phyloP scores from a whole-genome alignment of 2,888 invertebrate species.

The Hanleya hanleyi region DNA sequence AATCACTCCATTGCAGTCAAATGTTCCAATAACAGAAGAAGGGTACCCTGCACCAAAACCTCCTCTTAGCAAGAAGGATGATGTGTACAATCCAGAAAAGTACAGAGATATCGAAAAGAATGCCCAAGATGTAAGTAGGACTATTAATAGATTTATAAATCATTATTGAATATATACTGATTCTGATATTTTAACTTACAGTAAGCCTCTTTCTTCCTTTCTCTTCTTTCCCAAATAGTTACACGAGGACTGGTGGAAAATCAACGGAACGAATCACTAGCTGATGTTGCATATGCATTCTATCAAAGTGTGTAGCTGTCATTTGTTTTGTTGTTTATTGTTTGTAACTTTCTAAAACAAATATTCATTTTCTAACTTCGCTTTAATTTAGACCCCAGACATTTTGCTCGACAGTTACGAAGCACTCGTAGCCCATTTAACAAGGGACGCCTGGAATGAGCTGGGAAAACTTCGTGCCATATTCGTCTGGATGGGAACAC shows the following conservation, averaged over 20 bases:
- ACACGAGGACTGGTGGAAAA: too few relatives aligned
- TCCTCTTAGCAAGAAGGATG: conserved; percentile 9
- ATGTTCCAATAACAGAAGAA: conserved; percentile 13
- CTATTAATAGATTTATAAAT: not conserved
- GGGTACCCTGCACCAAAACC: conserved; percentile 13
- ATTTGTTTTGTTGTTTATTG: too few relatives aligned
- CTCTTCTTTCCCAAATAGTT: not conserved
- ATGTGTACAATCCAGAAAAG: conserved; percentile 3
- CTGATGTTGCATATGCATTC: too few relatives aligned
- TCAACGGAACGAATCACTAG: too few relatives aligned
- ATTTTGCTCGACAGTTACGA: conserved; percentile 36
- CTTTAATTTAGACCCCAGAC: conserved; percentile 28
- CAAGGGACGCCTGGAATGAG: conserved; percentile 29
- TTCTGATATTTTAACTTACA: too few relatives aligned
- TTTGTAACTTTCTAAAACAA: not conserved
- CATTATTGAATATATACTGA: too few relatives aligned
- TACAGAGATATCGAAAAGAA: conserved; percentile 5
- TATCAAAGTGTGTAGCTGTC: too few relatives aligned
- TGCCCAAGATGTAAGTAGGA: not conserved
- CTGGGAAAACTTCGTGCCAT: conserved; percentile 47
- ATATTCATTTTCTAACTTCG: not conserved
- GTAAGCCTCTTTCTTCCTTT: too few relatives aligned
- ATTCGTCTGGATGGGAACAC: conserved; percentile 49
- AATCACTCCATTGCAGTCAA: conserved; percentile 9
- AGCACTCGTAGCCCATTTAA: conserved; percentile 39